Evolutionary conservation across 2,797 vertebrate species (phyloP).

Genomic region (Hybognathus amarus): DNA sequence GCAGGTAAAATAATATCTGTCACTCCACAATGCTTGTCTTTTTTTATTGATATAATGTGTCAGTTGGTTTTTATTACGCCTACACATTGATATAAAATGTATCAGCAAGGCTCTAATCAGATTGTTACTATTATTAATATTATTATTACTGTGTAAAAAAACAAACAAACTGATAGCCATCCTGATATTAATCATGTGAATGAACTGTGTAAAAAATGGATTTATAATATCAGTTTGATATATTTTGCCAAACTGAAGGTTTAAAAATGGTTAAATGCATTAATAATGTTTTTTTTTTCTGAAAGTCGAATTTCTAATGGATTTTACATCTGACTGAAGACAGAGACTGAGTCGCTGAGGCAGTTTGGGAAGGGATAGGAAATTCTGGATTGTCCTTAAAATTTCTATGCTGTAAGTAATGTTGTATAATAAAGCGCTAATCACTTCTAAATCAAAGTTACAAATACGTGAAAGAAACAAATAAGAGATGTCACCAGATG

Average conservation of each 20-base stretch:
- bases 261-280: constrained; percentile 5
- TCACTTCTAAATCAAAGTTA: neutral
- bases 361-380: neutral
- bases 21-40: neutral
- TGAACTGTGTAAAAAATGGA: neutral
- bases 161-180: neutral
- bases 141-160: no score
- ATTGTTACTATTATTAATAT: neutral
- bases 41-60: neutral
- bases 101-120: neutral
- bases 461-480: neutral
- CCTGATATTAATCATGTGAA: neutral
- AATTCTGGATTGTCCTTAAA: neutral
- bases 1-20: neutral
- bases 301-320: neutral
- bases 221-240: constrained; percentile 11
- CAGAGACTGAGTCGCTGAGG: neutral
- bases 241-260: neutral
- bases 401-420: neutral
- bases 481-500: no score
- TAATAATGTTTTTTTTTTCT: constrained; percentile 6
- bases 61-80: neutral
- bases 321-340: constrained; percentile 5
- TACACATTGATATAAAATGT: neutral
- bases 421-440: neutral